Percentiles rank a stretch among this genome's conserved stretches.
Evolutionary conservation across 2,888 invertebrate species (phyloP).

Genomic region (Epinotia nisella): DNA sequence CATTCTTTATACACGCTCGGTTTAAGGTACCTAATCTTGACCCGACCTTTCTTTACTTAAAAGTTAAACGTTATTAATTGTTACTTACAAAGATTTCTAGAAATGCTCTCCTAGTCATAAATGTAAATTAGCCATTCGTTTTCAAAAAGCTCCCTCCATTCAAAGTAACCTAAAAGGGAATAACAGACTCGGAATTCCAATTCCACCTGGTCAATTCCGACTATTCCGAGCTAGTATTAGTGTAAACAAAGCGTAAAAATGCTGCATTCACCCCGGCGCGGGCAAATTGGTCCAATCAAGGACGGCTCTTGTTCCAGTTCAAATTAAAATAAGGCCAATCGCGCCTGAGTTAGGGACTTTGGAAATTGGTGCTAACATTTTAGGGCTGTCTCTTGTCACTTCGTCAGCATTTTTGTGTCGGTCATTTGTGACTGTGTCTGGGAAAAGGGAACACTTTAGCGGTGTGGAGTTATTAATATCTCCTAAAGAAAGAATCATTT

Average conservation of each 20-base stretch:
- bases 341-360: constrained; percentile 11
- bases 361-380: constrained; percentile 21
- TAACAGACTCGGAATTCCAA: constrained; percentile 11
- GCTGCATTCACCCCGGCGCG: constrained; percentile 5
- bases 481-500: too few species aligned
- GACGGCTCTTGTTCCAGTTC: constrained; percentile 9
- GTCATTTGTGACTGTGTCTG: too few species aligned
- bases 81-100: too few species aligned
- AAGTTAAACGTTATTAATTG: too few species aligned
- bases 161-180: neutral
- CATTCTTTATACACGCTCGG: too few species aligned
- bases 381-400: constrained; percentile 8
- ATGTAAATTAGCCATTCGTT: too few species aligned
- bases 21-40: too few species aligned
- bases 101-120: too few species aligned
- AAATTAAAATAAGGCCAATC: constrained; percentile 37
- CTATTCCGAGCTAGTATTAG: constrained; percentile 20
- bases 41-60: too few species aligned
- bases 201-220: constrained; percentile 15
- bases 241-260: constrained; percentile 32
- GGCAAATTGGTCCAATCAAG: constrained; percentile 45
- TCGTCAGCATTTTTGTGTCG: constrained; percentile 12
- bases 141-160: neutral
- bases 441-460: too few species aligned
- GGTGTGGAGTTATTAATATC: too few species aligned